A percentile compares a stretch with the other conserved stretches of the same genome.
Evolutionary conservation across 2,888 invertebrate species (phyloP).

Genomic region (Poecilus cupreus): DNA sequence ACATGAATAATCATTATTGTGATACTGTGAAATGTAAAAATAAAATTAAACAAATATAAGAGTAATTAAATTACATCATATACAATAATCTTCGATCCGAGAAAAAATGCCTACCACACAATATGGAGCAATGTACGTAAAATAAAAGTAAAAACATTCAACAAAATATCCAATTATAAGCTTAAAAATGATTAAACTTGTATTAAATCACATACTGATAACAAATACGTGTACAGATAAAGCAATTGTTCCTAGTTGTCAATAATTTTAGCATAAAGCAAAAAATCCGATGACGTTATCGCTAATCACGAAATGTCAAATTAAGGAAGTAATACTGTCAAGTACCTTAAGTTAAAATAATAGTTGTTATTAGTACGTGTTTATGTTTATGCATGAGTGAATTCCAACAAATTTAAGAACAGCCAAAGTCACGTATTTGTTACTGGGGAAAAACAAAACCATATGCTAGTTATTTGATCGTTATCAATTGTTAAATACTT

Average conservation of each 20-base stretch:
- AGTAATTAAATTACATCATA: not conserved
- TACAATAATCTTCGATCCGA: not conserved
- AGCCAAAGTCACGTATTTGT: too few relatives aligned
- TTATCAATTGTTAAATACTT: constrained; percentile 15
- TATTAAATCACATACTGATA: constrained; percentile 25
- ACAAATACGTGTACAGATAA: constrained; percentile 30
- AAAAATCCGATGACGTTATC: not conserved
- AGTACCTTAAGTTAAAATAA: not conserved
- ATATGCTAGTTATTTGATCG: constrained; percentile 8
- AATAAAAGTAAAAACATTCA: not conserved
- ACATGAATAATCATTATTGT: not conserved
- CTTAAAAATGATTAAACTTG: constrained; percentile 3
- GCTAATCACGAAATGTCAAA: too few relatives aligned
- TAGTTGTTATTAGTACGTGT: not conserved
- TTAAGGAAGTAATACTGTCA: not conserved
- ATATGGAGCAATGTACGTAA: constrained; percentile 48
- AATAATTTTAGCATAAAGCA: not conserved
- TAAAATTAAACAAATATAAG: not conserved
- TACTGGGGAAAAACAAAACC: constrained; percentile 10
- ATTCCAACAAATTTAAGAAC: not conserved
- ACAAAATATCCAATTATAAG: not conserved
- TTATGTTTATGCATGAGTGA: not conserved
- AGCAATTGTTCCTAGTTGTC: not conserved
- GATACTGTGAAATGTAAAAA: not conserved
- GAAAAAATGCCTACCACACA: not conserved